Base-by-base conservation (phyloP, 2,888 invertebrate genomes). In the Abrostola triplasia region DNA sequence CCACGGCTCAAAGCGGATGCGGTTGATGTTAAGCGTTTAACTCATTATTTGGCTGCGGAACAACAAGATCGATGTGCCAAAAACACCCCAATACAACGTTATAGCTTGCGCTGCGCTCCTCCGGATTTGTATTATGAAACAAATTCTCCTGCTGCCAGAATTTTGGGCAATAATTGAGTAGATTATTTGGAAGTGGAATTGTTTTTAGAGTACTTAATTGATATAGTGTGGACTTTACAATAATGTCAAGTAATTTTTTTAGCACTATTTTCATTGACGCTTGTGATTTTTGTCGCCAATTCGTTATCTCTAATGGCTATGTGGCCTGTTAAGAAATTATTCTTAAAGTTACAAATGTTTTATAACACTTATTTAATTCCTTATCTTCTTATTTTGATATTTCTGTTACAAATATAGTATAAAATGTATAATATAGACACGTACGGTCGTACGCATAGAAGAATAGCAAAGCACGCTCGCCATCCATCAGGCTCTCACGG, bases 401-500 rank as follows among this genome's bases (percentile, higher is more conserved):
- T 41, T 53, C 68, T 37, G 37, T 11, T 2, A 12, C 12, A 35
- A 35, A 48, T 38, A 52, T 53, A 10, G 12, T n/a, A 35, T 0
- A 11, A 35, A 52, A 42, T 52, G 73, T 73, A 67, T 59, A 48
- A 47, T 51, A 53, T 44, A 13, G 44, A 41, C 40, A 64, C 54
- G 36, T 12, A 58, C 44, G 13, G 24, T 24, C 24, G 24, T 57
- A 42, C 10, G 5, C 49, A 77, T 85, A 82, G 81, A 84, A 82
- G 83, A 84, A 79, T 83, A 75, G 81, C 76, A 81, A 81, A 84
- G 85, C 85, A 85, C 85, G 84, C 82, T 84, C 80, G 81, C 90
- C 88, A 93, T 93, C 92, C 90, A 92, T 93, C 93, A 93, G 86
- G 86, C 86, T 89, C 87, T 86, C 88, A 85, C 86, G 90, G 88